These are phyloP conservation scores for Spinus olivaceus DNA, from an alignment of 2,797 vertebrate species.

Conservation along the genomic window DNA sequence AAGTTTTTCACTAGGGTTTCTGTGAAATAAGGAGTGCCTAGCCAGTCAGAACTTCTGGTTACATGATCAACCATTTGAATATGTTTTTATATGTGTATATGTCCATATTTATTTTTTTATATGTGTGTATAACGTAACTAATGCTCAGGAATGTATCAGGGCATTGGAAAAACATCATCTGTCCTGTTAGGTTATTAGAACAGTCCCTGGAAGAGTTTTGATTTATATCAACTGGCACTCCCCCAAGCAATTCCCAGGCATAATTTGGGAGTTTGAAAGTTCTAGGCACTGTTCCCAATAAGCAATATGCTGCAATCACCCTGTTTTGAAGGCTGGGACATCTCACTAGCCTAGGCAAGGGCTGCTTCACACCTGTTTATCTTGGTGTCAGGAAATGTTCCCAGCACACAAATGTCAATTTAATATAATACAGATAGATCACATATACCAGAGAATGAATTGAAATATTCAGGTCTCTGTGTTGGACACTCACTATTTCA, in stretches of 20 bases:
- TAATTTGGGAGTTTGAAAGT: conserved; percentile 26
- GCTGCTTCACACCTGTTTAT: conserved; percentile 10
- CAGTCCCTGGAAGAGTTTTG: neutral
- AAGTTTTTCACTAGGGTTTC: neutral
- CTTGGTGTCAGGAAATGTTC: neutral
- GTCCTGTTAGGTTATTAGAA: neutral
- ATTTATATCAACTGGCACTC: conserved; percentile 13
- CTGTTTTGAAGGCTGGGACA: neutral
- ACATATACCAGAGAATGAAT: neutral
- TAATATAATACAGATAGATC: neutral
- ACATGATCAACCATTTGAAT: neutral
- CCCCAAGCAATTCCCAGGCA: neutral
- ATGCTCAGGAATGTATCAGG: neutral
- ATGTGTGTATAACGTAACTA: neutral
- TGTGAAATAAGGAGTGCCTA: neutral
- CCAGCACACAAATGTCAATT: neutral
- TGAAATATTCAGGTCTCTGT: neutral
- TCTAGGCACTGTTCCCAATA: conserved; percentile 37
- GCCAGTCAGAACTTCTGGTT: neutral
- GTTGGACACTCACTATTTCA: neutral
- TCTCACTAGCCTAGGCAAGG: neutral
- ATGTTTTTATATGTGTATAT: neutral
- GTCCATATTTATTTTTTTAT: neutral
- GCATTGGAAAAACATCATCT: neutral
- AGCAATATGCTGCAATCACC: conserved; percentile 12